Base-by-base conservation (phyloP, 2,113 vertebrate genomes). In the Capra hircus region DNA sequence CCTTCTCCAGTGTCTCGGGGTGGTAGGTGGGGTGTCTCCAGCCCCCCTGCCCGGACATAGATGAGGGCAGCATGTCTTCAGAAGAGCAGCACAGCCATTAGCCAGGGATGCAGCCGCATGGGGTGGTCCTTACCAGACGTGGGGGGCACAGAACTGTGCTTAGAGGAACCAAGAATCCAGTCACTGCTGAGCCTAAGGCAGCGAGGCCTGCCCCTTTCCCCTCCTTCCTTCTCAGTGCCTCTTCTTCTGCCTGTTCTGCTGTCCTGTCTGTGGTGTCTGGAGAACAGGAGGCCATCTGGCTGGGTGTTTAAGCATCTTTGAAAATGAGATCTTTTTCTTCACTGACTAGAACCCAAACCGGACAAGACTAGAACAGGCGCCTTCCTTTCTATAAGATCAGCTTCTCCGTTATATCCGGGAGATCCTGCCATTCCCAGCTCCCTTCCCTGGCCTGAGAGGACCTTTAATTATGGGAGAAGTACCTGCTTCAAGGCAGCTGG, bases 401-500 rank as follows among this genome's bases (percentile, higher is more conserved):
- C 40, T 90, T 88, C 95, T 93, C 97, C 43, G 30, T 36, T 64
- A 64, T 81, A 36, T 71, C 67, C 21, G 71, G 59, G 88, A 71
- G 28, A 80, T 21, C 17, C 81, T 95, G 43, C 50, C 55, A 6
- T 89, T 93, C 77, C 45, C 28, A 67, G 74, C 95, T 77, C 27
- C 11, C 2, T 50, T 88, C 45, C 77, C 87, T 45, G 28, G 80
- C 74, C 91, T 81, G 30, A 96, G 81, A 15, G 48, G 40, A 71
- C 67, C 77, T 86, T 62, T 92, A 92, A 90, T 74, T 40, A 74
- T 43, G 36, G 28, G 52, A 88, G 71, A 84, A 57, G 88, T 64
- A 71, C 88, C 92, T 97, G 67, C 94, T 78, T n/a, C 3, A 1
- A 87, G 52, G 89, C 93, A 89, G 62, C 93, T 95, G 95, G 87